phyloP scores from a whole-genome alignment of 1,140 invertebrate species.

The Aphelinus atriplicis region DNA sequence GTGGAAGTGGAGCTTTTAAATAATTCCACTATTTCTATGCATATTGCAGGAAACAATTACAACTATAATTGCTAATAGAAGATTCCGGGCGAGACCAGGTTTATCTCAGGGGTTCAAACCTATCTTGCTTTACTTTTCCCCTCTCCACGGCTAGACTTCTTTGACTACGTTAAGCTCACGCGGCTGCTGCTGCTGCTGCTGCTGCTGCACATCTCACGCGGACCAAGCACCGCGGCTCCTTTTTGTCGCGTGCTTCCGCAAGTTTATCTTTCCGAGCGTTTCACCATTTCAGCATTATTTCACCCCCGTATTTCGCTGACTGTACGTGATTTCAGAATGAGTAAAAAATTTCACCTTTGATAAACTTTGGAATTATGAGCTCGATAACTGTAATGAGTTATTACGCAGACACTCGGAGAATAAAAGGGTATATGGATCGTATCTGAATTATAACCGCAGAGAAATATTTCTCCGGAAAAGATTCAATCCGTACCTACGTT shows the following conservation, averaged over 20 bases:
- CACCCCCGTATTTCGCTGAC: not conserved
- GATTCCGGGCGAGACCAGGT: conserved; percentile 65
- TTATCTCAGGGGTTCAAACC: conserved; percentile 60
- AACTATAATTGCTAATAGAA: conserved; percentile 69
- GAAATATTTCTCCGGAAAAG: too few relatives aligned
- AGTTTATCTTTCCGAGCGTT: conserved; percentile 32
- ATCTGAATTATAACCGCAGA: too few relatives aligned
- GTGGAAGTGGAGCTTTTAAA: conserved; percentile 57
- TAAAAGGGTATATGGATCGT: not conserved
- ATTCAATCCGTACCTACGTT: too few relatives aligned
- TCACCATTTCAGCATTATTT: conserved; percentile 28
- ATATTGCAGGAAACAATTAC: conserved; percentile 68
- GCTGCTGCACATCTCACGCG: not conserved
- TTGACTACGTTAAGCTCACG: too few relatives aligned
- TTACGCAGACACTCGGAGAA: conserved; percentile 20
- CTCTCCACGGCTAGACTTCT: too few relatives aligned
- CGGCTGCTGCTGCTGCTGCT: not conserved
- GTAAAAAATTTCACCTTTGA: conserved; percentile 28
- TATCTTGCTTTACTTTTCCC: conserved; percentile 43
- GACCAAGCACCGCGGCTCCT: not conserved
- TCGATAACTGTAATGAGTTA: conserved; percentile 24
- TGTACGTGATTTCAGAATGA: not conserved
- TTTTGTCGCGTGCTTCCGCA: not conserved
- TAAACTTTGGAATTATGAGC: conserved; percentile 14
- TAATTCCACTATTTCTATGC: conserved; percentile 67